Conservation (phyloP, 1,140 invertebrate genomes). For the Brachionus plicatilis region DNA sequence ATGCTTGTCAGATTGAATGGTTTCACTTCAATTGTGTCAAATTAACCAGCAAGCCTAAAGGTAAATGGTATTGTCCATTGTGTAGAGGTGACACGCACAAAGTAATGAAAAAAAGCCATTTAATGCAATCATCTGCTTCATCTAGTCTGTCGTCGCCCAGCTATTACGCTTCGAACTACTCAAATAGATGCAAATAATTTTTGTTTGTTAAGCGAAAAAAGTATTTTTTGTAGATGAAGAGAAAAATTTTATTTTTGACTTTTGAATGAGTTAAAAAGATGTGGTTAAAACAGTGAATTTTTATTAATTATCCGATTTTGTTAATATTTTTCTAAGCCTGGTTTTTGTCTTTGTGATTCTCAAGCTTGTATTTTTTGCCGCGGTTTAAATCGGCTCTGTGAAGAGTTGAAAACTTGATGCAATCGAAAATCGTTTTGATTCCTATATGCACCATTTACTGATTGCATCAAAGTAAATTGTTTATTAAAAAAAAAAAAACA, state of each 20-base stretch:
- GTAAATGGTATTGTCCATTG: constrained; percentile 57
- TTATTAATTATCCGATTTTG: background rate
- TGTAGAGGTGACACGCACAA: constrained; percentile 52
- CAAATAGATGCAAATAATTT: background rate
- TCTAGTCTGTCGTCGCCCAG: background rate
- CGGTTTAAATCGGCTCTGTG: background rate
- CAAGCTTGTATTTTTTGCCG: background rate
- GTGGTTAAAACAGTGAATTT: background rate
- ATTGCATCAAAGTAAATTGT: background rate
- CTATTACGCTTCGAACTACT: background rate
- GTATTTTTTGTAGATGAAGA: background rate
- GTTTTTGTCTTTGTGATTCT: background rate
- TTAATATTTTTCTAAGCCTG: background rate
- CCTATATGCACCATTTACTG: background rate
- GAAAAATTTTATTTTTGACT: background rate
- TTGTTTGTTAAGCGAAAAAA: background rate
- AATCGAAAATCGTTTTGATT: background rate
- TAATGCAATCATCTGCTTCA: background rate
- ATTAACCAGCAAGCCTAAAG: constrained; percentile 55
- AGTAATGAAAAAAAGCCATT: constrained; percentile 33
- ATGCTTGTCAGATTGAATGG: constrained; percentile 55
- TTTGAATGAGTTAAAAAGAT: background rate
- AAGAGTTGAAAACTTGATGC: background rate
- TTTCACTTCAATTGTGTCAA: constrained; percentile 57
- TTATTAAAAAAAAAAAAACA: background rate